phyloP scores from a whole-genome alignment of 2,113 vertebrate genomes.

The Hiodon tergisus region DNA sequence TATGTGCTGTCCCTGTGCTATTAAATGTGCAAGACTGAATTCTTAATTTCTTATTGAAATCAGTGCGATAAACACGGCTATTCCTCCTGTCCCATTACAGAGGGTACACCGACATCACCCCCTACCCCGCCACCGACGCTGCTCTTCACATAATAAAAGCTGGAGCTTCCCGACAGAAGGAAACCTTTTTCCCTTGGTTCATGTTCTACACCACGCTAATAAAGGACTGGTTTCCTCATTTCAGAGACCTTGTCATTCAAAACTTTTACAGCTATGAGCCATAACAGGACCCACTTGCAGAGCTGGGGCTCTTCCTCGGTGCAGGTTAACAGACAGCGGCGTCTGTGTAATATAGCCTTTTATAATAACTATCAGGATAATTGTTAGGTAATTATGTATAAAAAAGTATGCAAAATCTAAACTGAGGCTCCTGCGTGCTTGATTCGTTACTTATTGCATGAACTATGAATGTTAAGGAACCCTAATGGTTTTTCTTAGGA shows the following conservation, averaged over 20 bases:
- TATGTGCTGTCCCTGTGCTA: too few relatives aligned
- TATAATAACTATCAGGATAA: too few relatives aligned
- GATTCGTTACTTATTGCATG: too few relatives aligned
- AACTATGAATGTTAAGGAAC: not conserved
- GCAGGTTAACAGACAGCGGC: not conserved
- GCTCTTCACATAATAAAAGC: conserved; percentile 68
- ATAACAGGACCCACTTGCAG: conserved; percentile 21
- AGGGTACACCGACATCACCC: conserved; percentile 46
- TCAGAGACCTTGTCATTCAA: conserved; percentile 47
- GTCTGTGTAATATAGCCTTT: too few relatives aligned
- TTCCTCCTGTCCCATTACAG: conserved; percentile 43
- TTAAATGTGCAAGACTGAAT: not conserved
- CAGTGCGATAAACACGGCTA: too few relatives aligned
- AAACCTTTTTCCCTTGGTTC: conserved; percentile 72
- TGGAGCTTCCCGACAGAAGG: conserved; percentile 48
- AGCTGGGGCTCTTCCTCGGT: not conserved
- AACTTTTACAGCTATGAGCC: conserved; percentile 55
- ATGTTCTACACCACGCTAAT: conserved; percentile 35
- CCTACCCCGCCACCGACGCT: conserved; percentile 65
- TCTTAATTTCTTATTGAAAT: not conserved
- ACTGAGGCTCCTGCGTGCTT: too few relatives aligned
- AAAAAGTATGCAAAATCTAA: too few relatives aligned
- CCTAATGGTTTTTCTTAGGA: not conserved
- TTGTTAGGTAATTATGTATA: too few relatives aligned
- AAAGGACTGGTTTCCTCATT: conserved; percentile 59